These are phyloP conservation scores for Tinea trinotella DNA, from an alignment of 2,888 invertebrate species.

Conservation along the genomic window DNA sequence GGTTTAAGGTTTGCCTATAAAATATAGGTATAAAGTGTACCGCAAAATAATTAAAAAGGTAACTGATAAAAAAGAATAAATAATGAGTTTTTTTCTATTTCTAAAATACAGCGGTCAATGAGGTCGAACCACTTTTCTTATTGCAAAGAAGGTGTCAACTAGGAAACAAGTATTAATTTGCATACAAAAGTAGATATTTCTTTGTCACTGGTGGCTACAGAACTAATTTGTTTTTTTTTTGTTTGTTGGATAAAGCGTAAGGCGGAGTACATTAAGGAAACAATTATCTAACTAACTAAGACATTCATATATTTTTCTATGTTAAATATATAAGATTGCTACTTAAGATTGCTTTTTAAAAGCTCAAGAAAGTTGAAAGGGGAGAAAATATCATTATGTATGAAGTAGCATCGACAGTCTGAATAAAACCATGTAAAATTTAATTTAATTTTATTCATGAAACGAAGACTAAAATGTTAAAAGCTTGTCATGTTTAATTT, in stretches of 20 bases:
- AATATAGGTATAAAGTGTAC: no score
- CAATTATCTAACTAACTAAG: no score
- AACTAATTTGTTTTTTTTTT: background rate
- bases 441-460: slow-evolving; percentile 1
- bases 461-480: background rate
- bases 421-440: background rate
- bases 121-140: slow-evolving; percentile 19
- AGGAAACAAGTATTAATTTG: slow-evolving; percentile 33
- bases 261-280: no score
- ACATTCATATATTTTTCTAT: no score
- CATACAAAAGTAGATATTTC: slow-evolving; percentile 49
- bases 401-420: background rate
- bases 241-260: no score
- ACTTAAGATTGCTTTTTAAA: background rate
- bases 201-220: slow-evolving; percentile 12
- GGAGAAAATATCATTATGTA: background rate
- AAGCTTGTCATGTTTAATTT: slow-evolving; percentile 9
- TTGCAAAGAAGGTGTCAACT: slow-evolving; percentile 25
- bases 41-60: no score
- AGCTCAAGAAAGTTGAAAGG: background rate
- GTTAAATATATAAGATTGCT: no score
- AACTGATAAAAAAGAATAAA: no score
- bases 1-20: no score
- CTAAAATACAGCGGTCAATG: background rate
- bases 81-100: no score